phyloP scores from a whole-genome alignment of 2,797 vertebrate genomes.

The Pseudochirops corinnae region DNA sequence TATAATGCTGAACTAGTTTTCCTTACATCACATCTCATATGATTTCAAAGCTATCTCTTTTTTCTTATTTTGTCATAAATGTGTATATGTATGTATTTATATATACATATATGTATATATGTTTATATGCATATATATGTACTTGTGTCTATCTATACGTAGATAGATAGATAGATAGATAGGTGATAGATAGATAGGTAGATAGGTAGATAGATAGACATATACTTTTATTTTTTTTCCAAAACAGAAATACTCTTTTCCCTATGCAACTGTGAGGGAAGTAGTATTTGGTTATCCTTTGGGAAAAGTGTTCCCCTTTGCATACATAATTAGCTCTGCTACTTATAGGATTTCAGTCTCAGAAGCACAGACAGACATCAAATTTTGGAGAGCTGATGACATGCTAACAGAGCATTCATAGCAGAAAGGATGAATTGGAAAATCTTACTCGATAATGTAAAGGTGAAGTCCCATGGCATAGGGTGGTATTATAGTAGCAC shows the following conservation, averaged over 20 bases:
- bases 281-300: conserved; percentile 72
- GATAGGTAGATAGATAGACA: too few relatives aligned
- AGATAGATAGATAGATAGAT: too few relatives aligned
- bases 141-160: neutral
- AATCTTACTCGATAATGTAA: conserved; percentile 5
- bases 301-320: conserved; percentile 52
- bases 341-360: conserved; percentile 53
- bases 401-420: conserved; percentile 28
- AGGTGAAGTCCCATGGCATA: neutral
- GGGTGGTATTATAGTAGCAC: neutral
- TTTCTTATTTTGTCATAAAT: conserved; percentile 76
- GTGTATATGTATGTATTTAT: too few relatives aligned
- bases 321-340: conserved; percentile 74
- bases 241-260: conserved; percentile 62
- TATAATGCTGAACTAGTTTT: conserved; percentile 76
- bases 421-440: conserved; percentile 34
- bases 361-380: conserved; percentile 59
- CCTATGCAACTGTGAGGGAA: conserved; percentile 75
- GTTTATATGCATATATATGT: neutral
- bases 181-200: too few relatives aligned
- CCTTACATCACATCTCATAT: conserved; percentile 80
- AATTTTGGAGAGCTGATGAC: conserved; percentile 35
- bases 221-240: neutral
- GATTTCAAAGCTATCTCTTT: conserved; percentile 78
- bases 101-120: neutral